These are phyloP conservation scores for Epinotia bilunana DNA, from an alignment of 2,888 invertebrate species.

Conservation along the genomic window DNA sequence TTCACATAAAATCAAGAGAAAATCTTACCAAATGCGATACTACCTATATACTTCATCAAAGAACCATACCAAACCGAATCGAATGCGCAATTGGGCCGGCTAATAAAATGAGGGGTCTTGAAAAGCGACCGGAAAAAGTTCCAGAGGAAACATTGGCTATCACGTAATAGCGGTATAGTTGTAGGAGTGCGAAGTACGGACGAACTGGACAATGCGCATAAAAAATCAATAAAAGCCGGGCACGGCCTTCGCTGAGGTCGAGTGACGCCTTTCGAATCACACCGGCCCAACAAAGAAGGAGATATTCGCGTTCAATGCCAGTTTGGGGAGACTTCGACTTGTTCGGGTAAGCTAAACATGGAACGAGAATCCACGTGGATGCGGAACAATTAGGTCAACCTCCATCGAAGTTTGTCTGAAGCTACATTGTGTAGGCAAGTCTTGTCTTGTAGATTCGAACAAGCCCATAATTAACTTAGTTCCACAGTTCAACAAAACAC, in stretches of 20 bases:
- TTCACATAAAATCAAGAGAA: background rate
- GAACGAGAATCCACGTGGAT: background rate
- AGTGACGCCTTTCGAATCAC: constrained; percentile 60
- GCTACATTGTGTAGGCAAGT: background rate
- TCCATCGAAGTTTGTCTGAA: background rate
- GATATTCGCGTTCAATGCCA: constrained; percentile 37
- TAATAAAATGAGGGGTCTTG: constrained; percentile 6
- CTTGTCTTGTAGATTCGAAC: background rate
- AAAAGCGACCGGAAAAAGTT: constrained; percentile 26
- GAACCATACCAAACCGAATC: background rate
- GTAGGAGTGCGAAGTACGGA: constrained; percentile 40
- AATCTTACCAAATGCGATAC: background rate
- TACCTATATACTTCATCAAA: too few species aligned
- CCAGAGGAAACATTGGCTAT: constrained; percentile 17
- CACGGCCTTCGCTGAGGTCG: constrained; percentile 80
- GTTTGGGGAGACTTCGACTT: constrained; percentile 25
- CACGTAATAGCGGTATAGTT: constrained; percentile 28
- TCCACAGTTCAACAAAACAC: constrained; percentile 10
- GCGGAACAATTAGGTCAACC: constrained; percentile 3
- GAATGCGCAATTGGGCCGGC: background rate
- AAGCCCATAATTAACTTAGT: constrained; percentile 26
- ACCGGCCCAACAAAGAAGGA: constrained; percentile 54
- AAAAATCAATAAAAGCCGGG: constrained; percentile 83
- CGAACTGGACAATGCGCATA: constrained; percentile 82
- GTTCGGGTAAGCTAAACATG: background rate